Evolutionary conservation across 92 coral and sea anemone genomes (phyloP), one percentile per base, ranked within the genome.

Genomic region (Chrysogorgia sp.): DNA sequence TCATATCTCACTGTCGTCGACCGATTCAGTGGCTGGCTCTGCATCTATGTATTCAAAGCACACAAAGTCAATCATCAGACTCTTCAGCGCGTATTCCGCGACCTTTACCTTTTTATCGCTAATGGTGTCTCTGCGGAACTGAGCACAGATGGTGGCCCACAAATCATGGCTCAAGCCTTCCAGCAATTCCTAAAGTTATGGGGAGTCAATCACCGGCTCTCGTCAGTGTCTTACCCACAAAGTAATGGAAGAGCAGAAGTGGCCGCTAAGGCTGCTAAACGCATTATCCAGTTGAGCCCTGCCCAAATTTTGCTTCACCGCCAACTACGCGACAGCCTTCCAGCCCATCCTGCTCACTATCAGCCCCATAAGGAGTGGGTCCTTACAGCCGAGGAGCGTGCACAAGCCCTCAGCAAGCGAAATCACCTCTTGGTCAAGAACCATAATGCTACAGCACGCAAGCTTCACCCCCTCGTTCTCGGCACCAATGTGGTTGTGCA

Each of bases 21-120:
- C 40, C 83, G 72, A 23, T 59, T 76, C 71, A 75, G 70, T 32
- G 83, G 80, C 71, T 83, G 59, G 79, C 69, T 83, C 2, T 79
- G 77, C 19, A 49, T 74, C 1, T 55, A 67, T 17, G 74, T 75
- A 0, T 40, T 82, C 15, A 34, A 53, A 71, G 63, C 75, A n/a
- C 71, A 65, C 71, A 10, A 65, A 23, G 26, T 65, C 23, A 12
- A 34, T 34, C 71, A 65, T 12, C 45, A 31, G 12, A 32, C 64
- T 28, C 64, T 58, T 3, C 24, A 58, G 64, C 64, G 7, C 14
- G 64, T 58, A 20, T 24, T 58, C 71, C 47, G 71, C 25, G 49
- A 32, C 71, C 48, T 65, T 65, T 31, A 49, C 71, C 1, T 65
- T 32, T 65, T 65, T 37, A 32, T 65, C n/a, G 71, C 71, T 1